Percentiles rank a stretch among this genome's conserved stretches.
Conservation (phyloP, 2,113 vertebrate species). For the Onychostruthus taczanowskii region DNA sequence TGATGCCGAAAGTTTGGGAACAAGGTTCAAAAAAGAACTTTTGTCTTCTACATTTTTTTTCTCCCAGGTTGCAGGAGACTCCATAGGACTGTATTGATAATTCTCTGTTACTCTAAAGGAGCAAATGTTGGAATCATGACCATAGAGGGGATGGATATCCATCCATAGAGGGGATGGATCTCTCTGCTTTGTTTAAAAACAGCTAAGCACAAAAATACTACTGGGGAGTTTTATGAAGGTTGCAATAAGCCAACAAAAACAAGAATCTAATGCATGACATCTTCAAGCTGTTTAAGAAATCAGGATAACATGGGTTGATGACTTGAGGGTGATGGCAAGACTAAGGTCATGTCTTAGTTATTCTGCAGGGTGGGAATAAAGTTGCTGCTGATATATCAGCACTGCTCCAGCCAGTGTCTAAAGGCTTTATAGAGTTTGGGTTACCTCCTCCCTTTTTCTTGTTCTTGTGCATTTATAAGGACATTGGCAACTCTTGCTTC, state of each 20-base stretch:
- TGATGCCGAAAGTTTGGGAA: neutral
- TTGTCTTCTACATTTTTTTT: neutral
- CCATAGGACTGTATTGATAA: neutral
- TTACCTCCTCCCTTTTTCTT: neutral
- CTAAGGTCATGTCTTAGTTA: neutral
- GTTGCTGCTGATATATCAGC: neutral
- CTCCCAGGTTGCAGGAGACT: neutral
- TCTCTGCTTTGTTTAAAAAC: neutral
- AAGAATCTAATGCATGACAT: neutral
- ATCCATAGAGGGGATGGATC: neutral
- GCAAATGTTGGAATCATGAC: neutral
- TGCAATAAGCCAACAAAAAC: neutral
- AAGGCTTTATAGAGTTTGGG: neutral
- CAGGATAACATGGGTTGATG: neutral
- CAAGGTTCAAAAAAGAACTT: neutral
- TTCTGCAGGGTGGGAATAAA: neutral
- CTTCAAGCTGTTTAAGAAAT: neutral
- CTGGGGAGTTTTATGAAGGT: neutral
- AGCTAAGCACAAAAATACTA: neutral
- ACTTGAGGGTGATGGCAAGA: neutral
- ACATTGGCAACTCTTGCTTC: neutral
- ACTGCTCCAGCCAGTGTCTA: neutral
- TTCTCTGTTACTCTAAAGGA: neutral
- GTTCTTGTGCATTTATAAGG: neutral
- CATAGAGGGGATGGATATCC: neutral